phyloP scores from a whole-genome alignment of 2,113 vertebrate species.

The Zeus faber region DNA sequence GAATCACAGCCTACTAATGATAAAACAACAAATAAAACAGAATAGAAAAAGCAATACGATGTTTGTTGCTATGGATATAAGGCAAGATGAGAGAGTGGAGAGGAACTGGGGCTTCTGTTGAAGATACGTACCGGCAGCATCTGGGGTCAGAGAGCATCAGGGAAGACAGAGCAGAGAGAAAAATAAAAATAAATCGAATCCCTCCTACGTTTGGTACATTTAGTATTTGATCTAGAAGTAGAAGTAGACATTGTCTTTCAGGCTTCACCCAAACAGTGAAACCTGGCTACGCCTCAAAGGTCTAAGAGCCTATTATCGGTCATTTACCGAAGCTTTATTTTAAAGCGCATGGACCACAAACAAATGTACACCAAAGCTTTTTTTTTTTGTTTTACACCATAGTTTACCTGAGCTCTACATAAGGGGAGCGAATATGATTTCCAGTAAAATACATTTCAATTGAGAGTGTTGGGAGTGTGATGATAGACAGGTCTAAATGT shows the following conservation, averaged over 20 bases:
- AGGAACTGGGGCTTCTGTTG: slow-evolving; percentile 39
- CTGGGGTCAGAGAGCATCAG: slow-evolving; percentile 78
- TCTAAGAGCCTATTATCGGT: slow-evolving; percentile 1
- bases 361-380: too few relatives aligned
- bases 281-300: slow-evolving; percentile 4
- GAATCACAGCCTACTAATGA: too few relatives aligned
- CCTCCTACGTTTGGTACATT: too few relatives aligned
- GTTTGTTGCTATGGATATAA: slow-evolving; percentile 4
- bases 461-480: too few relatives aligned
- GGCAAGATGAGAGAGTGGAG: slow-evolving; percentile 22
- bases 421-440: too few relatives aligned
- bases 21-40: too few relatives aligned
- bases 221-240: too few relatives aligned
- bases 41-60: slow-evolving; percentile 4
- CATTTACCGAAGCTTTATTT: not conserved
- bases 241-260: too few relatives aligned
- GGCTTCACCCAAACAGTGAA: not conserved
- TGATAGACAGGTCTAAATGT: too few relatives aligned
- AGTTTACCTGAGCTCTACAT: too few relatives aligned
- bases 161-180: slow-evolving; percentile 77
- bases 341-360: not conserved
- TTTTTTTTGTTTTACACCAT: too few relatives aligned
- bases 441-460: too few relatives aligned
- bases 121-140: slow-evolving; percentile 86
- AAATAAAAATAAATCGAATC: not conserved